phyloP scores from a whole-genome alignment of 2,888 invertebrate genomes.

The Vannuccia rotundouncinata region DNA sequence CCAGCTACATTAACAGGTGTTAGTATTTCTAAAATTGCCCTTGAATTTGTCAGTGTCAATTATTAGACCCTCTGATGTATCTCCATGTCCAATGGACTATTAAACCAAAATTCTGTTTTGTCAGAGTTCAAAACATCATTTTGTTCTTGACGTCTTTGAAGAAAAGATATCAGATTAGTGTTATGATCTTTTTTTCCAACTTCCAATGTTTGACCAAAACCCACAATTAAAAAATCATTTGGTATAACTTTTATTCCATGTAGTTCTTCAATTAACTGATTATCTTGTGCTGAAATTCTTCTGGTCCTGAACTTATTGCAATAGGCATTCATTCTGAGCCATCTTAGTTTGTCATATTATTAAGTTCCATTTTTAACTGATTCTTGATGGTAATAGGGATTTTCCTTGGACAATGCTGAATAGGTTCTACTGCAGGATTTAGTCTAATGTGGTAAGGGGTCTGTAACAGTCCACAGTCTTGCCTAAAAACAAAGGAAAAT shows the following conservation, averaged over 20 bases:
- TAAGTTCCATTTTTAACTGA: neutral
- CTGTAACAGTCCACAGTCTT: neutral
- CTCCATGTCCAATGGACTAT: neutral
- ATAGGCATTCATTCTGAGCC: neutral
- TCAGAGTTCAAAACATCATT: too few species aligned
- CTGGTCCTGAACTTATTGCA: neutral
- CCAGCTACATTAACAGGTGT: slow-evolving; percentile 7
- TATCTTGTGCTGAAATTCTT: neutral
- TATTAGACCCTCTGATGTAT: neutral
- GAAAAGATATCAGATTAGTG: neutral
- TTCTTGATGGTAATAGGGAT: neutral
- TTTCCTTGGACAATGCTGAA: neutral
- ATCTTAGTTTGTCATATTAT: neutral
- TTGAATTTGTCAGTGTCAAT: neutral
- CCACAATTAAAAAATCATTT: neutral
- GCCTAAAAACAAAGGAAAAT: neutral
- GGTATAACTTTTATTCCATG: neutral
- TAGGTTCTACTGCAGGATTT: neutral
- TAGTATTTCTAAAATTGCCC: neutral
- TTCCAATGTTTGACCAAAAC: neutral
- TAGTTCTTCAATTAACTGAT: neutral
- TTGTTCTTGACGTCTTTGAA: neutral
- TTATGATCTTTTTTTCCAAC: neutral
- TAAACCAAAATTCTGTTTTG: neutral
- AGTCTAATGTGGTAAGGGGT: neutral